phyloP scores from a whole-genome alignment of 2,113 vertebrate genomes.

The Chaetops frenatus region DNA sequence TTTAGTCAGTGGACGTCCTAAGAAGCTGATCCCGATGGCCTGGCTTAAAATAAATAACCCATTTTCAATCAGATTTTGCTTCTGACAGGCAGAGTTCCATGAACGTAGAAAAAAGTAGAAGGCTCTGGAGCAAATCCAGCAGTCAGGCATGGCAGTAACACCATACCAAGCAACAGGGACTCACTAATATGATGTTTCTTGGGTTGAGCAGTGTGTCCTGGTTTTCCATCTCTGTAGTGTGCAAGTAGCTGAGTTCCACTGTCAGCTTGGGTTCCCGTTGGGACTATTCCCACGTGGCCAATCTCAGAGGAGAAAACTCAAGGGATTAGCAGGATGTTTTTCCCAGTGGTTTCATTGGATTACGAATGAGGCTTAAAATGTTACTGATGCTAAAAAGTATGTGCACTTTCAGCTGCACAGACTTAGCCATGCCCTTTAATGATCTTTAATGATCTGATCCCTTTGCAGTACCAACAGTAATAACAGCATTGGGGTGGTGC shows the following conservation, averaged over 20 bases:
- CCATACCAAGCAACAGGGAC: not conserved
- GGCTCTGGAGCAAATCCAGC: not conserved
- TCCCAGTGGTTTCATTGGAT: not conserved
- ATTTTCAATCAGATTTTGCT: not conserved
- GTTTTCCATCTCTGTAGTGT: not conserved
- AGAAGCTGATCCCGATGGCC: not conserved
- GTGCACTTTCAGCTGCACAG: not conserved
- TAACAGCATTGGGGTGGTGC: not conserved
- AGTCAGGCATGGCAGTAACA: not conserved
- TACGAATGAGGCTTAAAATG: not conserved
- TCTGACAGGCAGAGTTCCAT: not conserved
- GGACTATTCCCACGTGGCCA: not conserved
- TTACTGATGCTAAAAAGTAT: not conserved
- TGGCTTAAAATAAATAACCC: slow-evolving; percentile 51
- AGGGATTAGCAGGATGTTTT: not conserved
- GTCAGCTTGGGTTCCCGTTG: not conserved
- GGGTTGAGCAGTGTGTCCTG: not conserved
- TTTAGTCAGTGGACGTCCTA: not conserved
- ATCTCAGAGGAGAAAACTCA: not conserved
- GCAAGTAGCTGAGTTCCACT: not conserved
- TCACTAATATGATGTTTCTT: not conserved
- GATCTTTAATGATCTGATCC: not conserved
- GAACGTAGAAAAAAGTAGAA: not conserved
- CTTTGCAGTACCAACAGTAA: not conserved
- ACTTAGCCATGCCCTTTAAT: not conserved